These are phyloP conservation scores for Synergus japonicus DNA, from an alignment of 2,888 invertebrate genomes.

Conservation along the genomic window DNA sequence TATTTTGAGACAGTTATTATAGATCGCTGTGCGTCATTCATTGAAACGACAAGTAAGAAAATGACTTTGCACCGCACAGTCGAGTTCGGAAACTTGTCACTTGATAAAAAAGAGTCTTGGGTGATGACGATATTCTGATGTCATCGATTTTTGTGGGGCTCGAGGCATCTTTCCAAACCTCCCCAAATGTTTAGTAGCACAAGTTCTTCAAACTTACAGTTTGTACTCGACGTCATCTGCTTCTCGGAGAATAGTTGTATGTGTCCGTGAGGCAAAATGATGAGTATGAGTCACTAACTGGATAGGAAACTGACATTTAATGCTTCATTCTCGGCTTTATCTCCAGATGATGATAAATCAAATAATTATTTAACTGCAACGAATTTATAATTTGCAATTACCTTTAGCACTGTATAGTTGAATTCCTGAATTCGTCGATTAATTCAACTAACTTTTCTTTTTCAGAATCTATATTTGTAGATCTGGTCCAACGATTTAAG, in stretches of 20 bases:
- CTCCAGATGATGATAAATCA: constrained; percentile 8
- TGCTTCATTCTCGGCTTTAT: not conserved
- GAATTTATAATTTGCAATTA: no score
- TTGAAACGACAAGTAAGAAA: not conserved
- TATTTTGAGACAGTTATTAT: constrained; percentile 10
- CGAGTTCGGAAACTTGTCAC: constrained; percentile 41
- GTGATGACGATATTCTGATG: constrained; percentile 52
- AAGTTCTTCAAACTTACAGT: constrained; percentile 28
- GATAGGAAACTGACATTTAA: constrained; percentile 11
- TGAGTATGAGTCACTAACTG: not conserved
- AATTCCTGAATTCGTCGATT: not conserved
- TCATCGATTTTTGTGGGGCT: constrained; percentile 57
- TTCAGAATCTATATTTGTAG: not conserved
- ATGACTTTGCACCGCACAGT: not conserved
- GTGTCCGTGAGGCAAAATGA: constrained; percentile 10
- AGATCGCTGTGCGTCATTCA: constrained; percentile 4
- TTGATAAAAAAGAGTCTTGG: constrained; percentile 35
- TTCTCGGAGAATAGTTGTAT: constrained; percentile 4
- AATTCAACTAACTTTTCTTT: not conserved
- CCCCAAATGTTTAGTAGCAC: constrained; percentile 19
- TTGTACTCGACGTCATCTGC: not conserved
- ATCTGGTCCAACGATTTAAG: not conserved
- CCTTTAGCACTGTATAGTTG: no score
- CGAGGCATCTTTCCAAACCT: constrained; percentile 7
- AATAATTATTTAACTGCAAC: not conserved